Evolutionary conservation across 2,888 invertebrate genomes (phyloP).

Genomic region (Gymnosoma rotundatum): DNA sequence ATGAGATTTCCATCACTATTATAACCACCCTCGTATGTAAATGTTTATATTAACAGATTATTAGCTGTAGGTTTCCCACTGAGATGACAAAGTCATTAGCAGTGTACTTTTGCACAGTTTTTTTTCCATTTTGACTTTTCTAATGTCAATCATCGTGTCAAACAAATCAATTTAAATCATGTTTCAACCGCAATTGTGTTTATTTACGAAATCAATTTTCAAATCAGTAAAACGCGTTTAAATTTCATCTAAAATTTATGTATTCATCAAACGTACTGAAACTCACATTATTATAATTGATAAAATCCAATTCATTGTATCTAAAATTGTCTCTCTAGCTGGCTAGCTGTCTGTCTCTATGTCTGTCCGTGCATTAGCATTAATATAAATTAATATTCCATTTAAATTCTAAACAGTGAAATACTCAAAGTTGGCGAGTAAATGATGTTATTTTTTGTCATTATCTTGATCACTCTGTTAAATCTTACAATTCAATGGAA

Average conservation of each 20-base stretch:
- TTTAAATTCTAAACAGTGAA: slow-evolving; percentile 55
- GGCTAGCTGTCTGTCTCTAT: not conserved
- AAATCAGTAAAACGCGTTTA: slow-evolving; percentile 12
- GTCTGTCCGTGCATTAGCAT: not conserved
- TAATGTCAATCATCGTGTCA: slow-evolving; percentile 53
- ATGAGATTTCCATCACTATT: not conserved
- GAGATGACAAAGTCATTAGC: slow-evolving; percentile 48
- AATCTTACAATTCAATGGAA: slow-evolving; percentile 50
- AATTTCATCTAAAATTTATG: slow-evolving; percentile 31
- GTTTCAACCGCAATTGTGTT: slow-evolving; percentile 24
- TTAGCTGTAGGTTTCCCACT: slow-evolving; percentile 36
- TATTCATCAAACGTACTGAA: slow-evolving; percentile 57
- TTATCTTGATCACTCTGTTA: slow-evolving; percentile 66
- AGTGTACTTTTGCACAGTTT: slow-evolving; percentile 36
- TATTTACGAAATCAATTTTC: slow-evolving; percentile 1
- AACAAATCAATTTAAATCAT: slow-evolving; percentile 55
- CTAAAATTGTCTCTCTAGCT: not conserved
- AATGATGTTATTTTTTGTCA: slow-evolving; percentile 67
- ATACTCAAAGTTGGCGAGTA: slow-evolving; percentile 50
- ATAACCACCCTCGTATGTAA: not conserved
- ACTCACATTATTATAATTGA: slow-evolving; percentile 52
- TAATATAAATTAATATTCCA: slow-evolving; percentile 65
- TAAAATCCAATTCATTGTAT: slow-evolving; percentile 9
- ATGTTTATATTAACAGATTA: not conserved
- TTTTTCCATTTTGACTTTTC: slow-evolving; percentile 4